Evolutionary conservation across 2,113 vertebrate genomes (phyloP).

Genomic region (Notarius lentiginosus): DNA sequence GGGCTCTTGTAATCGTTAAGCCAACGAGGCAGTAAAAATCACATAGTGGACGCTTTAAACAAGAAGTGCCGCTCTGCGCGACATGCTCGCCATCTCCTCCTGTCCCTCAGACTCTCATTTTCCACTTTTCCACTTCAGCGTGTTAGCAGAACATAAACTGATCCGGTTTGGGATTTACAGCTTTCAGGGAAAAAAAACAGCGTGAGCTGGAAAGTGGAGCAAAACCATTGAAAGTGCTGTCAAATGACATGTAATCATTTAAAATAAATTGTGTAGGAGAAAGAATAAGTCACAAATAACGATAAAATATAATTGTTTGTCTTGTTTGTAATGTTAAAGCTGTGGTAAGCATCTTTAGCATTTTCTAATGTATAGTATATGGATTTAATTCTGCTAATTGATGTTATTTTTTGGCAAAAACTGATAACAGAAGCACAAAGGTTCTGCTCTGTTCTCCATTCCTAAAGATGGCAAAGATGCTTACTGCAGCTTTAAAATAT

Average conservation of each 20-base stretch:
- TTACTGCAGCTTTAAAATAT: background rate
- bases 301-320: background rate
- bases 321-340: background rate
- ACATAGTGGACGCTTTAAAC: conserved; percentile 27
- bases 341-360: background rate
- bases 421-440: background rate
- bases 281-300: background rate
- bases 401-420: background rate
- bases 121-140: conserved; percentile 49
- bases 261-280: background rate
- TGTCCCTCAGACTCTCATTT: background rate
- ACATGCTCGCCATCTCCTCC: background rate
- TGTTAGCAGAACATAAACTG: conserved; percentile 72
- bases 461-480: background rate
- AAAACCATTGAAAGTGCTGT: background rate
- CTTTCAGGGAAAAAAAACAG: conserved; percentile 64
- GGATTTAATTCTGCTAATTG: background rate
- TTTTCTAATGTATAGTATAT: background rate
- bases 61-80: conserved; percentile 11
- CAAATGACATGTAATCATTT: background rate
- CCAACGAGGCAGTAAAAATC: conserved; percentile 31
- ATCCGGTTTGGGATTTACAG: conserved; percentile 74
- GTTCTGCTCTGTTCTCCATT: background rate
- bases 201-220: conserved; percentile 55
- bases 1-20: conserved; percentile 29